A percentile compares a stretch with the other conserved stretches of the same genome.
Evolutionary conservation across 2,113 vertebrate species (phyloP).

Genomic region (Rhinogobius similis): DNA sequence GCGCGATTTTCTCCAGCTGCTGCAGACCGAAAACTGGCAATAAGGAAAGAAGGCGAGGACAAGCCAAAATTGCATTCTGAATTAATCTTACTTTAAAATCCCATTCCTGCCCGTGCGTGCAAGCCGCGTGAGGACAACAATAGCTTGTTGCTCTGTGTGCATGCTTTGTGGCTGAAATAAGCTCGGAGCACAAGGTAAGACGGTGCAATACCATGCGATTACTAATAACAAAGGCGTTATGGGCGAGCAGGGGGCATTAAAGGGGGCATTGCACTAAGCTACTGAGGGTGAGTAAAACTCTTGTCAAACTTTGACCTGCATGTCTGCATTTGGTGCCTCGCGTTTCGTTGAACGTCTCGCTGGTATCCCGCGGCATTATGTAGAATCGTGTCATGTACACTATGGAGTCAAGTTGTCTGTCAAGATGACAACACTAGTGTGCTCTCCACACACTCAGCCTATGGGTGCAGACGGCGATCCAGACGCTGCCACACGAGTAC

Average conservation of each 20-base stretch:
- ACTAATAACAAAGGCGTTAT: constrained; percentile 85
- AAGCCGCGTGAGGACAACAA: constrained; percentile 54
- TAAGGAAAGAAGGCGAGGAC: constrained; percentile 84
- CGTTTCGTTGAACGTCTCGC: constrained; percentile 47
- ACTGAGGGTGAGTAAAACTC: constrained; percentile 77
- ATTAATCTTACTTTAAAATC: constrained; percentile 69
- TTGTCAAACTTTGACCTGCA: constrained; percentile 78
- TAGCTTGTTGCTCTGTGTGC: constrained; percentile 65
- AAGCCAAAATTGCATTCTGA: constrained; percentile 77
- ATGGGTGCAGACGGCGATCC: constrained; percentile 33
- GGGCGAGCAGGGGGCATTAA: constrained; percentile 82
- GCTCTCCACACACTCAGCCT: constrained; percentile 43
- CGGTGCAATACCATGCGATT: constrained; percentile 80
- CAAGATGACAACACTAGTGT: constrained; percentile 60
- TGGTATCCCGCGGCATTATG: constrained; percentile 60
- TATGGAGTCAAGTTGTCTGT: constrained; percentile 63
- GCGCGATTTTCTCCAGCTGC: constrained; percentile 85
- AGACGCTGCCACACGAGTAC: constrained; percentile 32
- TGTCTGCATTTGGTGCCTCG: constrained; percentile 50
- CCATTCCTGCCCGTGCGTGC: constrained; percentile 52
- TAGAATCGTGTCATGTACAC: constrained; percentile 61
- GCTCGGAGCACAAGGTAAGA: constrained; percentile 81
- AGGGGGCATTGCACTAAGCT: constrained; percentile 79
- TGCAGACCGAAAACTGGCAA: constrained; percentile 83
- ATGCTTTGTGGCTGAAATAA: constrained; percentile 61